Base-by-base conservation (phyloP, 2,797 vertebrate genomes). In the Hemitrygon akajei region DNA sequence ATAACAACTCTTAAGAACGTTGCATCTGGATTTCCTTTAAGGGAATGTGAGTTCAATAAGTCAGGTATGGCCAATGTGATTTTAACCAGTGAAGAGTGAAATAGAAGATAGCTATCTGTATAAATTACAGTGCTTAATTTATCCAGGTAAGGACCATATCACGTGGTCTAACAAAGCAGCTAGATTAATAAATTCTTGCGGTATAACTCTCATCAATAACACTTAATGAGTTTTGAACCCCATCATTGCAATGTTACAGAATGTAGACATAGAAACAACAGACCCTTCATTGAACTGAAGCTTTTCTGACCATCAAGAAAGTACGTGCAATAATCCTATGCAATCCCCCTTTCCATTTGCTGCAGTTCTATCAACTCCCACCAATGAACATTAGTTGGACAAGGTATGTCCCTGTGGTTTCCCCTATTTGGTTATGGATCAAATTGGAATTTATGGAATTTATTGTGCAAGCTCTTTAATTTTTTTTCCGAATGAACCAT, bases 1-100 rank as follows among this genome's bases (percentile, higher is more conserved):
- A 97, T 97, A 95, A 95, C 47, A 9, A 84, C 94, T 18, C 95
- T 96, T 94, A 63, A 34, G 30, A 93, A 94, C 1, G 95, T 96
- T 94, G 94, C 96, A 25, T 96, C 97, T 94, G 97, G 97, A 95
- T 97, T 97, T 95, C 97, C 97, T 81, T 93, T 97, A 95, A 97
- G 96, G 94, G 82, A 95, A 12, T 97, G 97, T 92, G 96, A 96
- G 4, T 95, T 95, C 94, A 97, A 96, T 94, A 95, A 96, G 79
- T 94, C 94, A 94, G 97, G 97, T 97, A 96, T 96, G 94, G 0
- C 9, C 94, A 80, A 30, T 56, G 40, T 93, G 75, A 47, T 5
- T 22, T 71, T 73, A 82, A 93, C 34, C 25, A 69, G 60, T 63
- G 22, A 25, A 82, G 18, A 25, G 14, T 63, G 25, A 91, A 25